phyloP scores from a whole-genome alignment of 2,888 invertebrate genomes.

The Caradrina kadenii region DNA sequence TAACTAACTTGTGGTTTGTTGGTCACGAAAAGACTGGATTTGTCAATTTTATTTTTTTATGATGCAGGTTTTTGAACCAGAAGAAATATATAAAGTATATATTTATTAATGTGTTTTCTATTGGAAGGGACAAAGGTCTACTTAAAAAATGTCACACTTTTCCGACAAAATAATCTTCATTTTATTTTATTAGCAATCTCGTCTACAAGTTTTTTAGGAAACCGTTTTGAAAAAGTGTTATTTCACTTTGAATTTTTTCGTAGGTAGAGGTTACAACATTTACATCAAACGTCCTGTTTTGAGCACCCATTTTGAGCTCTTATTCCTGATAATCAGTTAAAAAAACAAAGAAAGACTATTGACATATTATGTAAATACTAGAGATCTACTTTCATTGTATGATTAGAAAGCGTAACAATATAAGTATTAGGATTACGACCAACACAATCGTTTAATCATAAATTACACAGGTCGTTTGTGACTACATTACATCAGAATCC shows the following conservation, averaged over 20 bases:
- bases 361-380: not conserved
- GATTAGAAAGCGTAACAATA: conserved; percentile 51
- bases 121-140: no score
- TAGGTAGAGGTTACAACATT: not conserved
- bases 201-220: no score
- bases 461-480: conserved; percentile 10
- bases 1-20: not conserved
- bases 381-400: conserved; percentile 33
- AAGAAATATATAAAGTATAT: no score
- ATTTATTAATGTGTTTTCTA: no score
- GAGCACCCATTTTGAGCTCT: no score
- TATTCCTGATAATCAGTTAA: not conserved
- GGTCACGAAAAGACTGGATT: not conserved
- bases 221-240: no score
- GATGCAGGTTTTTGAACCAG: not conserved
- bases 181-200: no score
- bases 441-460: conserved; percentile 19
- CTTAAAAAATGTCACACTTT: no score
- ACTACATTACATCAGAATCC: not conserved
- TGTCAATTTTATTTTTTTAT: not conserved
- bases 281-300: no score
- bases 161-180: no score
- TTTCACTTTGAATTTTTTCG: not conserved
- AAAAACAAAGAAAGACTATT: not conserved
- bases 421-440: conserved; percentile 19